Percentiles rank a stretch among this genome's conserved stretches.
These are phyloP conservation scores for Ruditapes philippinarum DNA, from an alignment of 1,140 invertebrate genomes.

Conservation along the genomic window DNA sequence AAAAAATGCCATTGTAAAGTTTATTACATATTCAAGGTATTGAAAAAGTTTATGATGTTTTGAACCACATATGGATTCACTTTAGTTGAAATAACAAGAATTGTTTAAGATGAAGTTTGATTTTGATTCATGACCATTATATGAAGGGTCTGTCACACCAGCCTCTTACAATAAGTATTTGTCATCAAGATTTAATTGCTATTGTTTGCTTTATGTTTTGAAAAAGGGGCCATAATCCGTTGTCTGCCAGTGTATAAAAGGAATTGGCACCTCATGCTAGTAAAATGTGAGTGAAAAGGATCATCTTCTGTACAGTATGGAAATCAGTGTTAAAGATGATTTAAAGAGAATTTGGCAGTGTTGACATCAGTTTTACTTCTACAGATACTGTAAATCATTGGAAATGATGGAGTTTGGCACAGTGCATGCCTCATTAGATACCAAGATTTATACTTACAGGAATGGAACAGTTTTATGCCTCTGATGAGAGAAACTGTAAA, in stretches of 20 bases:
- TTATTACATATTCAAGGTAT: too few relatives aligned
- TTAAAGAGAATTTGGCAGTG: constrained; percentile 22
- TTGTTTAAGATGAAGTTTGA: too few relatives aligned
- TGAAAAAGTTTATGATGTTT: too few relatives aligned
- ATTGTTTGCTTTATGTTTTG: too few relatives aligned
- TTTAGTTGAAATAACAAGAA: too few relatives aligned
- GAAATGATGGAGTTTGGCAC: constrained; percentile 28
- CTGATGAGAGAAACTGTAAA: neutral
- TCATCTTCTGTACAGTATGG: neutral
- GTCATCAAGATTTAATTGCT: too few relatives aligned
- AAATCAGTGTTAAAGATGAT: neutral
- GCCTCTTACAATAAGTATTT: too few relatives aligned
- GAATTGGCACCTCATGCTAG: neutral
- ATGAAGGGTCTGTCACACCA: too few relatives aligned
- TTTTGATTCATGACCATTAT: too few relatives aligned
- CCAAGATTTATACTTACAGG: constrained; percentile 11
- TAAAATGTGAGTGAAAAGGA: neutral
- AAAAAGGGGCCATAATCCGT: too few relatives aligned
- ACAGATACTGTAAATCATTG: constrained; percentile 28
- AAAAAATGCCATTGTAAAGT: too few relatives aligned
- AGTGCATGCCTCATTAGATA: constrained; percentile 39
- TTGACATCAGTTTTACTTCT: neutral
- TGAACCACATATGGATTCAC: too few relatives aligned
- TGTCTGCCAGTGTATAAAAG: neutral
- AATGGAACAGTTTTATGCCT: neutral